Percentiles rank a stretch among this genome's conserved stretches.
Evolutionary conservation across 2,113 vertebrate genomes (phyloP).

Genomic region (Pholis gunnellus): DNA sequence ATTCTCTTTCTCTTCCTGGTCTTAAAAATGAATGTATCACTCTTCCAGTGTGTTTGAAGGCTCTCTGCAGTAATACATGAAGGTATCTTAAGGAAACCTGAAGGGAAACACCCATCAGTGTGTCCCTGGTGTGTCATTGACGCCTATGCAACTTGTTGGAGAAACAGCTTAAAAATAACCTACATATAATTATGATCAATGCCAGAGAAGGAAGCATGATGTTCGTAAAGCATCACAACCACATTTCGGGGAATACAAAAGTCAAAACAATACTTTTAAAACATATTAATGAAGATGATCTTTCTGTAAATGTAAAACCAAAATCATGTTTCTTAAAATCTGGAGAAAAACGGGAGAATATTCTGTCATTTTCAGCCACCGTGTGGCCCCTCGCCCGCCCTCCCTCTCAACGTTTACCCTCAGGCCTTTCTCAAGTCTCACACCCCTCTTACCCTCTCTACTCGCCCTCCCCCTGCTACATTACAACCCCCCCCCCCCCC

Average conservation of each 20-base stretch:
- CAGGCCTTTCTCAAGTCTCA: conserved; percentile 49
- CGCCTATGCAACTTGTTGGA: too few species aligned
- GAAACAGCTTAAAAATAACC: not conserved
- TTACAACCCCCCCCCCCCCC: conserved; percentile 34
- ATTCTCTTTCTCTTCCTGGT: not conserved
- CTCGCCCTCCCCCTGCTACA: conserved; percentile 14
- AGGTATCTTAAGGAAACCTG: not conserved
- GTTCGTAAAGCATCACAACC: too few species aligned
- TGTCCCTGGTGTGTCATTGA: too few species aligned
- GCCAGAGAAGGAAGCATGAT: not conserved
- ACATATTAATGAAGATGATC: not conserved
- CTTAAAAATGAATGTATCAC: not conserved
- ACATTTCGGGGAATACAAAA: not conserved
- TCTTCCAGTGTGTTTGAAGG: not conserved
- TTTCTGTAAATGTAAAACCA: not conserved
- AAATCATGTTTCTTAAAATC: not conserved
- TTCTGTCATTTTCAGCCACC: conserved; percentile 16
- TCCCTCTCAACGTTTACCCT: conserved; percentile 34
- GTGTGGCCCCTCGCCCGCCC: conserved; percentile 51
- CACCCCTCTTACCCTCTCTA: conserved; percentile 14
- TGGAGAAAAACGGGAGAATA: not conserved
- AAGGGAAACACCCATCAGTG: not conserved
- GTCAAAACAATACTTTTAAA: not conserved
- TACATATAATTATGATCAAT: not conserved
- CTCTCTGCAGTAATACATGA: not conserved